A percentile compares a stretch with the other conserved stretches of the same genome.
Conservation (phyloP, 2,797 vertebrate genomes). For the Gallinago nigripennis region DNA sequence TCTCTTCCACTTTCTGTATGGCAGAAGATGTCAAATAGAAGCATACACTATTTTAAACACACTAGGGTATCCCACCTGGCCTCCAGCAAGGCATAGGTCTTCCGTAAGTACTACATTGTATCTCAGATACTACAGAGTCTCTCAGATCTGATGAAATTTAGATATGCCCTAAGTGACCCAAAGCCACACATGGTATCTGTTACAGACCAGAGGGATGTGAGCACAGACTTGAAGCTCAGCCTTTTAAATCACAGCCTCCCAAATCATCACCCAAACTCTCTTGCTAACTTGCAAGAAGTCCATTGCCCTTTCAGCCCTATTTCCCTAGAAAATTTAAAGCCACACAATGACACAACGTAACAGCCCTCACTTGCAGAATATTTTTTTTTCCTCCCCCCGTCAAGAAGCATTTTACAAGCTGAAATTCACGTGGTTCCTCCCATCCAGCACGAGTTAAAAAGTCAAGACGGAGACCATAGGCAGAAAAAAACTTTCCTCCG, state of each 20-base stretch:
- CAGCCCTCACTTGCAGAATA: not conserved
- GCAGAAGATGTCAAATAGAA: not conserved
- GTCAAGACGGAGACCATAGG: not conserved
- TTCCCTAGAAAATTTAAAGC: not conserved
- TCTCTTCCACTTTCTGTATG: not conserved
- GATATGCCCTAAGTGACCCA: not conserved
- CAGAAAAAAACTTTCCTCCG: not conserved
- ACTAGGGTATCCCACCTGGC: not conserved
- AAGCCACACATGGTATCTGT: accelerated
- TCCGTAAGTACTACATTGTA: not conserved
- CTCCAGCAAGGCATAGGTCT: not conserved
- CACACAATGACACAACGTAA: not conserved
- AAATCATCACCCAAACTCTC: not conserved
- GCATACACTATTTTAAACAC: not conserved
- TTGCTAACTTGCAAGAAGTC: not conserved
- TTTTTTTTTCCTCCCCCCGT: not conserved
- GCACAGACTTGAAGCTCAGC: not conserved
- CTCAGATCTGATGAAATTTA: not conserved
- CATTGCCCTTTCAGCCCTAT: not conserved
- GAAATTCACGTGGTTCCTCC: not conserved
- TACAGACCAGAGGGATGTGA: not conserved
- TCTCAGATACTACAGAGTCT: not conserved
- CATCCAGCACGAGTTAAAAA: not conserved
- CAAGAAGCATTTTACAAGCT: not conserved
- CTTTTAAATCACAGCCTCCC: not conserved